These are phyloP conservation scores for Montipora capitata DNA, from an alignment of 92 coral and sea anemone genomes.

Conservation along the genomic window DNA sequence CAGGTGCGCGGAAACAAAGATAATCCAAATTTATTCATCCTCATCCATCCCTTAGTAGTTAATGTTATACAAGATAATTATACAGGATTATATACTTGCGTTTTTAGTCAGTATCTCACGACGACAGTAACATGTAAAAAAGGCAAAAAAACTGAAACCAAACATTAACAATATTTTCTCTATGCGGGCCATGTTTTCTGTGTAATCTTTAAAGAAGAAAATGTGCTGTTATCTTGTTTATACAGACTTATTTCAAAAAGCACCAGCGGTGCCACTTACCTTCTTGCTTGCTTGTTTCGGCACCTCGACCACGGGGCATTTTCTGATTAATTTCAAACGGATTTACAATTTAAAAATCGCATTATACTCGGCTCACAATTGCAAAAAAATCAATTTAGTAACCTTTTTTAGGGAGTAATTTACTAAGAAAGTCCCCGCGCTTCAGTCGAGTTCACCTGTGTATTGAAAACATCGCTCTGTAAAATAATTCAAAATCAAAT, in stretches of 20 bases:
- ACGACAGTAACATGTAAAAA: no score
- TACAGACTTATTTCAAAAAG: background rate
- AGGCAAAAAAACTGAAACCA: no score
- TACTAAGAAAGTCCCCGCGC: background rate
- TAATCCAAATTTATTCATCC: no score
- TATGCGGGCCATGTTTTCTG: no score
- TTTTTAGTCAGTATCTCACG: no score
- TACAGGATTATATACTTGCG: no score
- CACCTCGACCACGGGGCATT: conserved; percentile 22
- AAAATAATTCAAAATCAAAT: background rate
- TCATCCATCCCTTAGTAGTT: no score
- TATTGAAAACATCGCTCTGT: background rate
- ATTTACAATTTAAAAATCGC: background rate
- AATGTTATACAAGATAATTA: no score
- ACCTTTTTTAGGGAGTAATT: background rate
- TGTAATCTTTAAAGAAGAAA: background rate
- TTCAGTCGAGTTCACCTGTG: background rate
- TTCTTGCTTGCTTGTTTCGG: conserved; percentile 10
- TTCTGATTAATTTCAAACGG: background rate
- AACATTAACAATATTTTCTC: no score
- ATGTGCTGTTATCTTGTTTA: background rate
- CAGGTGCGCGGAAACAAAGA: no score
- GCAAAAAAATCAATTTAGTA: no score
- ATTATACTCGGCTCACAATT: no score
- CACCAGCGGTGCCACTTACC: background rate